Base-by-base conservation (phyloP, 2,113 vertebrate genomes). In the Tetrao urogallus region DNA sequence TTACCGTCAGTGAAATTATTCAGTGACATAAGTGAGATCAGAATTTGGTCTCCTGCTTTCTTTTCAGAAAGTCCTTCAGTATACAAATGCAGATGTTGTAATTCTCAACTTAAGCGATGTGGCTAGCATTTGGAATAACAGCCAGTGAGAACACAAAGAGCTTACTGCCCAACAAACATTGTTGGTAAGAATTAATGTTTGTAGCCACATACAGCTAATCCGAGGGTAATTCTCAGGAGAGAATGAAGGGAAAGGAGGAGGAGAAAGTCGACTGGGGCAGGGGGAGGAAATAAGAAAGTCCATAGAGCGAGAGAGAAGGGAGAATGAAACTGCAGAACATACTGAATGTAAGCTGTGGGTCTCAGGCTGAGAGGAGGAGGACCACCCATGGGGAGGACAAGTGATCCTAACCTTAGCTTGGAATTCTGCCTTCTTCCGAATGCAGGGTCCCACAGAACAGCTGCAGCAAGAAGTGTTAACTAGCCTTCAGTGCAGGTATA, bases 31-130 rank as follows among this genome's bases (percentile, higher is more conserved):
- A 92, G 34, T 75, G 90, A 82, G 89, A 65, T 89, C 81, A 93
- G 92, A 86, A 93, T 95, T 94, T 88, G 80, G 65, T 50, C 91
- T 94, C 63, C 74, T 66, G 54, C 76, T 96, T 89, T 92, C 66
- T 91, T 86, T 93, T 85, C 72, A 94, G 45, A 61, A 95, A 93
- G 69, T 69, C 47, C 32, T 86, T 72, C 34, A 52, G 93, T 94
- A 95, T 93, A 97, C 86, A 97, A 95, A 88, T 74, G 85, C 81
- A 97, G 96, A 90, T 96, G 96, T 96, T 88, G 47, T 90, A 91
- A 86, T 97, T 89, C 78, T 66, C 71, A 94, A 93, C 42, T 95
- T 88, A 92, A 94, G 76, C 78, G 88, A 27, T 95, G 96, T 96
- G 63, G 72, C 88, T 90, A 71, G 67, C 40, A n/a, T 58, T 92